These are phyloP conservation scores for Erannis defoliaria DNA, from an alignment of 2,888 invertebrate species.

Conservation along the genomic window DNA sequence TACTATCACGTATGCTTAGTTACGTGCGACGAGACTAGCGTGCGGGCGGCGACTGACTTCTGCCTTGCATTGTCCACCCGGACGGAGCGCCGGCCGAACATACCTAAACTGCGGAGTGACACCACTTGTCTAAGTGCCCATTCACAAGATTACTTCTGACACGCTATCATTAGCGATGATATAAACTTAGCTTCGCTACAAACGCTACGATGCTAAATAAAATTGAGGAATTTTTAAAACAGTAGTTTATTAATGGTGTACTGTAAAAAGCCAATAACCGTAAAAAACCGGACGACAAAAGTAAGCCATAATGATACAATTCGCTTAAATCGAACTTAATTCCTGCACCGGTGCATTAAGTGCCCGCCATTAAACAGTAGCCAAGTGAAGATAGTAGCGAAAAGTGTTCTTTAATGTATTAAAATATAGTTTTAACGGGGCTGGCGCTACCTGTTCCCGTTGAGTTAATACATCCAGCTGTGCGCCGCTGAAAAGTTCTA, in stretches of 20 bases:
- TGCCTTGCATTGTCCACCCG: too few relatives aligned
- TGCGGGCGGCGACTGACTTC: too few relatives aligned
- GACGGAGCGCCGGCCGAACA: too few relatives aligned
- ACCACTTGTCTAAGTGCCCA: too few relatives aligned
- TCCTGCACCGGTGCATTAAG: slow-evolving; percentile 47
- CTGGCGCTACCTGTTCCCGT: slow-evolving; percentile 32
- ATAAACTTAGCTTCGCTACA: background rate
- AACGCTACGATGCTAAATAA: background rate
- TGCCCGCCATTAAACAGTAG: slow-evolving; percentile 57
- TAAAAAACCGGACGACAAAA: slow-evolving; percentile 28
- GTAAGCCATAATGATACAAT: slow-evolving; percentile 33
- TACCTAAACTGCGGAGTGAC: too few relatives aligned
- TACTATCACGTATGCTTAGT: too few relatives aligned
- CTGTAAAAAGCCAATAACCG: slow-evolving; percentile 25
- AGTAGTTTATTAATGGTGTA: slow-evolving; percentile 6
- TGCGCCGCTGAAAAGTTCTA: slow-evolving; percentile 62
- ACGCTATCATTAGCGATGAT: background rate
- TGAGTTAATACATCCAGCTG: slow-evolving; percentile 57
- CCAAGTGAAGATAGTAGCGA: slow-evolving; percentile 42
- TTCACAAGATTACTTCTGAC: slow-evolving; percentile 13
- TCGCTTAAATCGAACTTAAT: slow-evolving; percentile 44
- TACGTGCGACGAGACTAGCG: too few relatives aligned
- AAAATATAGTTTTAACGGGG: slow-evolving; percentile 43
- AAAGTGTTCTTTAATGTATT: slow-evolving; percentile 48
- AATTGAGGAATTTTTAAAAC: slow-evolving; percentile 14